phyloP scores from a whole-genome alignment of 2,113 vertebrate genomes.

The Onychostoma macrolepis region DNA sequence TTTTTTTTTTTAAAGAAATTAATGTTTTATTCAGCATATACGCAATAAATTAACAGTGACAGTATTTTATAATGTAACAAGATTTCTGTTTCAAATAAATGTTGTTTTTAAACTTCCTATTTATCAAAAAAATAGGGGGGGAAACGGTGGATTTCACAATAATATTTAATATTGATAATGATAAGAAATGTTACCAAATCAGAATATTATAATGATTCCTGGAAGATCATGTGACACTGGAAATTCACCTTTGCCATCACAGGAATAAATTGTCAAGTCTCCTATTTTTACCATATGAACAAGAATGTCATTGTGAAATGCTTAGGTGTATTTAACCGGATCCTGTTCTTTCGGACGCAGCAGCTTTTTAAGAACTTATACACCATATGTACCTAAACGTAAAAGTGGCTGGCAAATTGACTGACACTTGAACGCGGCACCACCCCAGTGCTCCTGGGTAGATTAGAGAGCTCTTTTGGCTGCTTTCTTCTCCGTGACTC shows the following conservation, averaged over 20 bases:
- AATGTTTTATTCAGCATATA: not conserved
- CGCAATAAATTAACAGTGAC: not conserved
- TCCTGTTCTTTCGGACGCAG: not conserved
- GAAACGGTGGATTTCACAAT: not conserved
- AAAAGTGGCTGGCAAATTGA: constrained; percentile 31
- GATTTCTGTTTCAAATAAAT: not conserved
- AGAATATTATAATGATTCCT: not conserved
- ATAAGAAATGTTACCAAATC: not conserved
- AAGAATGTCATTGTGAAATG: not conserved
- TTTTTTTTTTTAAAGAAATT: too few relatives aligned
- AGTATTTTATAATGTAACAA: not conserved
- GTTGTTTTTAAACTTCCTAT: not conserved
- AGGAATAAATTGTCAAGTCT: not conserved
- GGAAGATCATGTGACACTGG: not conserved
- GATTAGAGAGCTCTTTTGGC: constrained; percentile 55
- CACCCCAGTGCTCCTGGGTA: constrained; percentile 36
- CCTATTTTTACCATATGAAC: not conserved
- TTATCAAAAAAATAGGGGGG: not conserved
- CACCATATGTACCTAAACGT: constrained; percentile 11
- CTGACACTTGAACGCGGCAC: constrained; percentile 50
- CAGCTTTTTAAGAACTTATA: not conserved
- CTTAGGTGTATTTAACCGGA: not conserved
- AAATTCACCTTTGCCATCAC: not conserved
- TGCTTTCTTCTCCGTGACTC: constrained; percentile 51
- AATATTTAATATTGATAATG: not conserved